A percentile compares a stretch with the other conserved stretches of the same genome.
These are phyloP conservation scores for Pristis pectinata DNA, from an alignment of 2,797 vertebrate genomes.

Conservation along the genomic window DNA sequence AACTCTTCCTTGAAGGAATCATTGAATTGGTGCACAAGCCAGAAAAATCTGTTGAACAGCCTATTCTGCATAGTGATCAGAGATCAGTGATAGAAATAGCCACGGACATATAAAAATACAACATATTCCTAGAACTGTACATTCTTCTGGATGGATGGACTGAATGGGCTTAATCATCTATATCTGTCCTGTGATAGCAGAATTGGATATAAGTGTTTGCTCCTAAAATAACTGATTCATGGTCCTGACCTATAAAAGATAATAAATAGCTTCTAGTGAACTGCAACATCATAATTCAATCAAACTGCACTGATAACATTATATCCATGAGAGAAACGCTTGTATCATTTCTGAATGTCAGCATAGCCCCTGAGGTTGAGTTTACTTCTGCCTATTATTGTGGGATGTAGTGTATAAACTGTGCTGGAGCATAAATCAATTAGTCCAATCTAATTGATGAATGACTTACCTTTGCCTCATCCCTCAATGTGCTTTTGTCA, in stretches of 20 bases:
- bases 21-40: not conserved
- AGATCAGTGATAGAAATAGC: too few relatives aligned
- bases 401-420: not conserved
- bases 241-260: slow-evolving; percentile 9
- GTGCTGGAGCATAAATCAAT: not conserved
- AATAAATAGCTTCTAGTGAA: slow-evolving; percentile 12
- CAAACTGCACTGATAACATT: not conserved
- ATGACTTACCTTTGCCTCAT: not conserved
- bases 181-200: not conserved
- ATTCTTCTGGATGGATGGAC: not conserved
- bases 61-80: not conserved
- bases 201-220: not conserved
- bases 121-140: not conserved
- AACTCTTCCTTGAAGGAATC: not conserved
- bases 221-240: slow-evolving; percentile 6
- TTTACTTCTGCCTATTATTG: not conserved
- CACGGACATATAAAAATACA: too few relatives aligned
- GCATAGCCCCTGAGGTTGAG: not conserved
- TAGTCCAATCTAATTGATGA: slow-evolving; percentile 12
- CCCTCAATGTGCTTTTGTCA: not conserved
- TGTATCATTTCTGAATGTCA: slow-evolving; percentile 11
- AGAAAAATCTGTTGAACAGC: not conserved
- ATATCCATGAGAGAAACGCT: not conserved
- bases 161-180: not conserved
- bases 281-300: slow-evolving; percentile 12